phyloP scores from a whole-genome alignment of 2,888 invertebrate genomes.

The Hydrotaea cyrtoneurina region DNA sequence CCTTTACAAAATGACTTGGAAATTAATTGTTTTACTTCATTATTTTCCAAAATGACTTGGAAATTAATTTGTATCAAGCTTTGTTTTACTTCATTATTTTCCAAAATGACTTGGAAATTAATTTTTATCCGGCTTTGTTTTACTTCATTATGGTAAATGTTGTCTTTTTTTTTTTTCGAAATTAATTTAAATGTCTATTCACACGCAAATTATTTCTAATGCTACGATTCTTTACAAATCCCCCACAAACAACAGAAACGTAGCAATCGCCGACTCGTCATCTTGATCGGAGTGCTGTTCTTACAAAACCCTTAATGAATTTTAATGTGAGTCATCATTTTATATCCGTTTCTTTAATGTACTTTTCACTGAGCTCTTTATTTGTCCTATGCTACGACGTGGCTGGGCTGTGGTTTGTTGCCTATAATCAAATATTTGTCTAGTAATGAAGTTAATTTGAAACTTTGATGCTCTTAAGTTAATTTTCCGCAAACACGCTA shows the following conservation, averaged over 20 bases:
- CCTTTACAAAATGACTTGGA: too few relatives aligned
- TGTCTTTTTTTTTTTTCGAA: constrained; percentile 2
- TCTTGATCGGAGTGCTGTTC: not conserved
- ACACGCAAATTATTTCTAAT: constrained; percentile 50
- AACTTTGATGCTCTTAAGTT: constrained; percentile 50
- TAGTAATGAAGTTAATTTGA: constrained; percentile 59
- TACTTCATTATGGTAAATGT: not conserved
- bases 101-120: too few relatives aligned
- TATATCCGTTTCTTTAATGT: constrained; percentile 51
- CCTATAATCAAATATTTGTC: constrained; percentile 40
- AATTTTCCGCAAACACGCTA: constrained; percentile 62
- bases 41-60: too few relatives aligned
- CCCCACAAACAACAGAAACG: not conserved
- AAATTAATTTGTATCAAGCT: too few relatives aligned
- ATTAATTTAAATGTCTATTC: constrained; percentile 51
- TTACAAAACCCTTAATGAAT: constrained; percentile 58
- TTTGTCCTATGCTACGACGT: not conserved
- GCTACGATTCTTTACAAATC: not conserved
- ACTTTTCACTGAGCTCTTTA: constrained; percentile 2
- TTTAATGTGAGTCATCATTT: constrained; percentile 63
- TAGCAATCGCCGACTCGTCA: not conserved
- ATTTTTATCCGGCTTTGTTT: too few relatives aligned
- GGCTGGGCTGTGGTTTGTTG: not conserved
- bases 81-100: too few relatives aligned
- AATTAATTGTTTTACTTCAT: too few relatives aligned